phyloP scores from a whole-genome alignment of 2,113 vertebrate genomes.

The Heterotilapia buettikoferi region DNA sequence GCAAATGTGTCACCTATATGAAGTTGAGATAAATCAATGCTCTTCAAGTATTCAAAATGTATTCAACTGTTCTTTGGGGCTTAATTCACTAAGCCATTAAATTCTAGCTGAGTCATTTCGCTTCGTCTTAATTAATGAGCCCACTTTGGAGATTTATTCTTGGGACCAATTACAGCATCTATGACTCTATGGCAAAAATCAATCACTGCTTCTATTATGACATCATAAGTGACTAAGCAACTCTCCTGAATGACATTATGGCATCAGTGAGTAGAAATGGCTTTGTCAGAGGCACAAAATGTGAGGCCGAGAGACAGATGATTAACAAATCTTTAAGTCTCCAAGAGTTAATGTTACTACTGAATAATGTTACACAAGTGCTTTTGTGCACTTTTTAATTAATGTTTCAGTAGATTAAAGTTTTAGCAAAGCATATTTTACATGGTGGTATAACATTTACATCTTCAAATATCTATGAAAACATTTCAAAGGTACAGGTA shows the following conservation, averaged over 20 bases:
- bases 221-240: conserved; percentile 62
- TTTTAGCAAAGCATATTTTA: not conserved
- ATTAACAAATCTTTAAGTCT: not conserved
- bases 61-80: conserved; percentile 38
- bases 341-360: not conserved
- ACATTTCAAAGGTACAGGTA: not conserved
- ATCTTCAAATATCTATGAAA: not conserved
- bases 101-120: conserved; percentile 47
- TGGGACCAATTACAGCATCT: conserved; percentile 46
- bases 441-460: not conserved
- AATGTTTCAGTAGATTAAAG: not conserved
- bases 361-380: not conserved
- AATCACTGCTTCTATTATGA: conserved; percentile 53
- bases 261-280: conserved; percentile 5
- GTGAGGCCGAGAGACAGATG: not conserved
- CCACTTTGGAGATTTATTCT: conserved; percentile 62
- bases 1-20: conserved; percentile 20
- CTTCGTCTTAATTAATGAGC: conserved; percentile 51
- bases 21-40: conserved; percentile 22
- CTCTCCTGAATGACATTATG: conserved; percentile 22
- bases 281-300: not conserved
- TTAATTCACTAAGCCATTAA: conserved; percentile 25
- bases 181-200: conserved; percentile 45
- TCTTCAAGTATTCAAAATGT: conserved; percentile 29
- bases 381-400: not conserved